These are phyloP conservation scores for Andrena cerasifolii DNA, from an alignment of 1,140 invertebrate species.

Conservation along the genomic window DNA sequence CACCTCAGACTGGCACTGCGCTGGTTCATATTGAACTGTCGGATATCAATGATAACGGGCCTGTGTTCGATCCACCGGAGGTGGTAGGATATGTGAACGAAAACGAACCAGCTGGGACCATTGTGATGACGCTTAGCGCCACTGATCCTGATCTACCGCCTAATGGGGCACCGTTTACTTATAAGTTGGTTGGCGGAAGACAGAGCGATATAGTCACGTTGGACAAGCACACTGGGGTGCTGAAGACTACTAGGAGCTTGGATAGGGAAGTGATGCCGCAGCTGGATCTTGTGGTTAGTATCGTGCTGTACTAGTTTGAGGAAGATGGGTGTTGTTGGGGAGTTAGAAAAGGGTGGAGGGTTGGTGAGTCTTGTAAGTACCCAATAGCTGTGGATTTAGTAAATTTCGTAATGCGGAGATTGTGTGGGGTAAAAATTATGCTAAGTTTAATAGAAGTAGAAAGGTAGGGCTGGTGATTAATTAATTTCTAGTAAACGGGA, in stretches of 20 bases:
- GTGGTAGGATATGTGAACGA: conserved; percentile 91
- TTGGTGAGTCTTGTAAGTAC: no score
- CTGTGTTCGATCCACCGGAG: conserved; percentile 88
- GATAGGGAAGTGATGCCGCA: conserved; percentile 92
- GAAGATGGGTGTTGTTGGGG: no score
- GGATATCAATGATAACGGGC: conserved; percentile 97
- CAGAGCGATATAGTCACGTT: conserved; percentile 90
- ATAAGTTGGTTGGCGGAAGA: conserved; percentile 89
- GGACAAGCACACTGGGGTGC: conserved; percentile 90
- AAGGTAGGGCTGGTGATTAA: no score
- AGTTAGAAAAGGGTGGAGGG: no score
- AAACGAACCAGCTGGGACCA: conserved; percentile 93
- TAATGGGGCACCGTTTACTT: conserved; percentile 95
- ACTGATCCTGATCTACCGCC: conserved; percentile 95
- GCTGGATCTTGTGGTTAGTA: conserved; percentile 85
- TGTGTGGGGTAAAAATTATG: no score
- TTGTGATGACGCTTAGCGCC: conserved; percentile 92
- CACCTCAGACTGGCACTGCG: conserved; percentile 94
- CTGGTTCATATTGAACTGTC: conserved; percentile 89
- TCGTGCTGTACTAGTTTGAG: no score
- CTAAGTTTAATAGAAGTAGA: no score
- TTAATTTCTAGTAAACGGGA: no score
- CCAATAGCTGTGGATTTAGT: no score
- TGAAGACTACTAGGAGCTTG: conserved; percentile 90
- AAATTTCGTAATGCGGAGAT: no score